Percentiles rank a stretch among this genome's conserved stretches.
These are phyloP conservation scores for human (Homo sapiens) DNA, from an alignment of 2,113 vertebrate genomes.

Conservation along the genomic window DNA sequence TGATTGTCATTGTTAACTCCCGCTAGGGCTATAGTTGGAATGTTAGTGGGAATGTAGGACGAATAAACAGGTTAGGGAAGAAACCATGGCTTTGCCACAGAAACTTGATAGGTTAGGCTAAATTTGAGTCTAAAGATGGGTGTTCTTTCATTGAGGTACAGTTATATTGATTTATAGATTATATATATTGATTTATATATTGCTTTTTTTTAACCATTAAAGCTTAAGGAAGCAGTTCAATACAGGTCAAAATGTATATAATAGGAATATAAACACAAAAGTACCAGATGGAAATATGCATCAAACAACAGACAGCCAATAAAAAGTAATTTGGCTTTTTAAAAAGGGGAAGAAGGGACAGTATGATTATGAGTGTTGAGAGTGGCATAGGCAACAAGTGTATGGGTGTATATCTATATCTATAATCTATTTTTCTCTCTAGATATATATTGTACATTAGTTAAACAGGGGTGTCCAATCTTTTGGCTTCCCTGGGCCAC, in stretches of 20 bases:
- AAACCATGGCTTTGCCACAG: not conserved
- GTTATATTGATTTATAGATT: not conserved
- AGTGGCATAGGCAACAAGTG: not conserved
- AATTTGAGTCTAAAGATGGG: not conserved
- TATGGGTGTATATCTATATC: not conserved
- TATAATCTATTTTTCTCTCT: not conserved
- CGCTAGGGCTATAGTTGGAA: not conserved
- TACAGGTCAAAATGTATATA: not conserved
- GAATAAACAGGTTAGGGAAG: not conserved
- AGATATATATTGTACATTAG: not conserved
- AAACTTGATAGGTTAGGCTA: not conserved
- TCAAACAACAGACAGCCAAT: slow-evolving; percentile 4
- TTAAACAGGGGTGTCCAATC: too few relatives aligned
- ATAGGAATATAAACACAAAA: not conserved
- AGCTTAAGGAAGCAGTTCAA: not conserved
- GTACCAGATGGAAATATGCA: not conserved
- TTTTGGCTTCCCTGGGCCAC: too few relatives aligned
- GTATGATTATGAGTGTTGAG: not conserved
- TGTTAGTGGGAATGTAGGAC: not conserved
- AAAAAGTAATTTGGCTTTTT: not conserved
- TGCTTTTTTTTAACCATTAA: not conserved
- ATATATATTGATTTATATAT: too few relatives aligned
- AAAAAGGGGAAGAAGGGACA: not conserved
- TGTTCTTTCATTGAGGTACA: not conserved
- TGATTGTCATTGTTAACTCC: not conserved